Evolutionary conservation across 2,888 invertebrate genomes (phyloP).

Genomic region (Ennomos fuscantarius): DNA sequence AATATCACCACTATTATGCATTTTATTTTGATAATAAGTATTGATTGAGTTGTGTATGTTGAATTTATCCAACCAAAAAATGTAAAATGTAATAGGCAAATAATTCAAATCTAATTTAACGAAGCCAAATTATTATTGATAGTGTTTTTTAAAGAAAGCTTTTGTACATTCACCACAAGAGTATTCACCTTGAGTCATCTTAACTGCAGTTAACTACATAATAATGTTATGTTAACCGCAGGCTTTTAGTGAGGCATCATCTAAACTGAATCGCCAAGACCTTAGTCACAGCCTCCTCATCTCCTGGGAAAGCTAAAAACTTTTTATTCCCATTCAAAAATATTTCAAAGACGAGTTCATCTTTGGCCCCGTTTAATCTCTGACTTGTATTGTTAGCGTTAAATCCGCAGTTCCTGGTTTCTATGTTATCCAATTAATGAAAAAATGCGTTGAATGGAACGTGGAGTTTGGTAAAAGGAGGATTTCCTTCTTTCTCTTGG

Average conservation of each 20-base stretch:
- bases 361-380: slow-evolving; percentile 12
- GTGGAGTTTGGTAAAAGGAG: slow-evolving; percentile 6
- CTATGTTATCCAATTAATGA: slow-evolving; percentile 18
- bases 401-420: slow-evolving; percentile 8
- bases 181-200: slow-evolving; percentile 14
- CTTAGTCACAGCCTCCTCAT: slow-evolving; percentile 28
- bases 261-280: slow-evolving; percentile 15
- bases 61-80: no score
- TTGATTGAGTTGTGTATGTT: no score
- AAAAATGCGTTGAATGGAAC: slow-evolving; percentile 19
- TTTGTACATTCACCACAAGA: not conserved
- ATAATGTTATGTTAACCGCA: slow-evolving; percentile 14
- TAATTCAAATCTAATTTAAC: no score
- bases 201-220: slow-evolving; percentile 14
- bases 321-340: slow-evolving; percentile 25
- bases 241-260: slow-evolving; percentile 18
- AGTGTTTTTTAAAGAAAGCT: not conserved
- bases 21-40: no score
- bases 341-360: slow-evolving; percentile 19
- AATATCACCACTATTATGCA: no score
- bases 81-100: no score
- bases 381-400: slow-evolving; percentile 23
- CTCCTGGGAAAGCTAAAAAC: slow-evolving; percentile 28
- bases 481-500: slow-evolving; percentile 24
- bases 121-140: no score